These are phyloP conservation scores for Phymastichus coffea DNA, from an alignment of 1,140 invertebrate genomes.

Conservation along the genomic window DNA sequence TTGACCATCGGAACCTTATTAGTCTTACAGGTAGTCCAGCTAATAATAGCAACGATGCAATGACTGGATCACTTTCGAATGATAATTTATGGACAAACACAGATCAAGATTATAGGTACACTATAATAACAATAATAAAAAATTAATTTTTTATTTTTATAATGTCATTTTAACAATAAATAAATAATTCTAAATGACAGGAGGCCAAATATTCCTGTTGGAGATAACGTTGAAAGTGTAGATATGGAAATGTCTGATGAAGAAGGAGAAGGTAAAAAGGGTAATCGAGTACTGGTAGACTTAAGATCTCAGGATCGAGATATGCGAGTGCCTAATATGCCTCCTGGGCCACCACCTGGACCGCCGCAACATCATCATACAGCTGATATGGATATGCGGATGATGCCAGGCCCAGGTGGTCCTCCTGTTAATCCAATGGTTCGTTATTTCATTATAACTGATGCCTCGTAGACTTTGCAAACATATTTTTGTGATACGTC, in stretches of 20 bases:
- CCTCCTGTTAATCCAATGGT: conserved; percentile 19
- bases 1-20: conserved; percentile 83
- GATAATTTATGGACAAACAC: conserved; percentile 46
- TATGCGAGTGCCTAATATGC: conserved; percentile 36
- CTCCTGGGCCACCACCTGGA: conserved; percentile 14
- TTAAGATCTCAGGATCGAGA: conserved; percentile 51
- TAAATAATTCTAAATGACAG: conserved; percentile 25
- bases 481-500: too few relatives aligned
- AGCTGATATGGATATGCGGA: conserved; percentile 54
- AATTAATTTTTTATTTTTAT: neutral
- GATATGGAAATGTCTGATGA: conserved; percentile 76
- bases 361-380: conserved; percentile 28
- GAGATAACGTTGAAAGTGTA: conserved; percentile 66
- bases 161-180: conserved; percentile 9
- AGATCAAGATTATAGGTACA: conserved; percentile 54
- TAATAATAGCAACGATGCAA: conserved; percentile 47
- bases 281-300: conserved; percentile 47
- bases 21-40: conserved; percentile 73
- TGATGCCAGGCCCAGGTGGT: conserved; percentile 43
- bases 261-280: conserved; percentile 55
- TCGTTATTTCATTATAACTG: too few relatives aligned
- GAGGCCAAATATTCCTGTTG: conserved; percentile 51
- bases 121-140: conserved; percentile 19
- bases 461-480: too few relatives aligned
- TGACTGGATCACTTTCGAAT: conserved; percentile 31